phyloP scores from a whole-genome alignment of 2,797 vertebrate species.

The Rhadinocentrus ornatus region DNA sequence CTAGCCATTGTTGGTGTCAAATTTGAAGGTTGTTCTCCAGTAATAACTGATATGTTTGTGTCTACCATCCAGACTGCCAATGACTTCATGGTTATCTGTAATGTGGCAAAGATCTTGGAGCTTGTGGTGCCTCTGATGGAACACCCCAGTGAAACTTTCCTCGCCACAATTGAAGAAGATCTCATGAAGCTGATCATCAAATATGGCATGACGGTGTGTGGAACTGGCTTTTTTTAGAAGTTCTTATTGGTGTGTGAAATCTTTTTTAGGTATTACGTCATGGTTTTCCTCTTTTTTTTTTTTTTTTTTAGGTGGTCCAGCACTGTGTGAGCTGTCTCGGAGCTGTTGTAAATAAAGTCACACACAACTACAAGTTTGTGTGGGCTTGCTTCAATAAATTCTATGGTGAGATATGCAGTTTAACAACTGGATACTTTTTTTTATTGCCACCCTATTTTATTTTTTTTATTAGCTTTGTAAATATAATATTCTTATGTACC shows the following conservation, averaged over 20 bases:
- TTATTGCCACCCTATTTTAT: not conserved
- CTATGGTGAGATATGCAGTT: constrained; percentile 85
- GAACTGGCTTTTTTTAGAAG: not conserved
- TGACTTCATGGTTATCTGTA: constrained; percentile 99
- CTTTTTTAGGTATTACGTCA: not conserved
- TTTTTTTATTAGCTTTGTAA: not conserved
- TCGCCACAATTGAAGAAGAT: constrained; percentile 98
- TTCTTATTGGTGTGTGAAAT: not conserved
- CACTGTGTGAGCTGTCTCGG: constrained; percentile 98
- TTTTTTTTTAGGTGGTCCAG: constrained; percentile 90
- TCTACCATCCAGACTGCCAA: constrained; percentile 89
- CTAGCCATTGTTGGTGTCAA: not conserved
- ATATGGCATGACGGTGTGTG: constrained; percentile 96
- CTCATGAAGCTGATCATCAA: constrained; percentile 99
- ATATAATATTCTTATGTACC: not conserved
- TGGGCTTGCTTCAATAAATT: constrained; percentile 99
- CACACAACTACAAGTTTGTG: constrained; percentile 98
- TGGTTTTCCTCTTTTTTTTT: constrained; percentile 7
- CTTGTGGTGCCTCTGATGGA: constrained; percentile 97
- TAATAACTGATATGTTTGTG: not conserved
- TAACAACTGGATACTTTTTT: not conserved
- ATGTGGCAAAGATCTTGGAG: constrained; percentile 97
- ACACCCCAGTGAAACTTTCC: constrained; percentile 95
- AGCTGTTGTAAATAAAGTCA: constrained; percentile 97
- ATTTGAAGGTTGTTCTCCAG: not conserved